Percentiles rank a stretch among this genome's conserved stretches.
These are phyloP conservation scores for Amazonetta brasiliensis DNA, from an alignment of 2,797 vertebrate species.

Conservation along the genomic window DNA sequence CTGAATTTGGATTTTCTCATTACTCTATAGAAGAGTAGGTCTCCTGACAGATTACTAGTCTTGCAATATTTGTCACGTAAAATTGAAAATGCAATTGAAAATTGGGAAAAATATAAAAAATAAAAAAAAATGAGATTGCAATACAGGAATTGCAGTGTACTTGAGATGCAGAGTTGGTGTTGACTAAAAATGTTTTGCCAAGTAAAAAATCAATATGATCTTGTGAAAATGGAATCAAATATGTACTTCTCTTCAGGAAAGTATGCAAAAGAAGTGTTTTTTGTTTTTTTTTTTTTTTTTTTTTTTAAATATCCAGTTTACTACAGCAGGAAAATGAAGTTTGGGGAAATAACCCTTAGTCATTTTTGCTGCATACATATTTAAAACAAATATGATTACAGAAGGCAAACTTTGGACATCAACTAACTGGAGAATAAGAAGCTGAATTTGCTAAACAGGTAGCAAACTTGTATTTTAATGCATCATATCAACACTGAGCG, in stretches of 20 bases:
- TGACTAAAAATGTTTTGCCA: not conserved
- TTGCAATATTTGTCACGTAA: not conserved
- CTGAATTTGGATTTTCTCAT: not conserved
- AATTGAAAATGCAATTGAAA: not conserved
- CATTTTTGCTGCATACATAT: rapidly evolving
- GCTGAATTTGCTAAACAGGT: not conserved
- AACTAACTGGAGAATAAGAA: not conserved
- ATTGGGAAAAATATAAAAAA: too few species aligned
- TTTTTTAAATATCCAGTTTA: too few species aligned
- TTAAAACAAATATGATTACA: rapidly evolving
- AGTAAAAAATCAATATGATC: not conserved
- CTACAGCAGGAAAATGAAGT: not conserved
- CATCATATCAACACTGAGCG: not conserved
- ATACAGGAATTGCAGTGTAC: not conserved
- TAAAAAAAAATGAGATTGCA: not conserved
- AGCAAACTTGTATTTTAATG: not conserved
- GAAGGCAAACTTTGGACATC: not conserved
- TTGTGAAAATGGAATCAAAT: not conserved
- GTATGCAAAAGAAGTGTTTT: not conserved
- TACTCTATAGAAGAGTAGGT: not conserved
- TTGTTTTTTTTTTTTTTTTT: too few species aligned
- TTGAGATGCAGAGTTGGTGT: not conserved
- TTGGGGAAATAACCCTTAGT: not conserved
- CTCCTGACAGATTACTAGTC: not conserved
- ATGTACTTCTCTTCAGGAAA: not conserved